Evolutionary conservation across 2,888 invertebrate genomes (phyloP).

Genomic region (Aproaerema taeniolella): DNA sequence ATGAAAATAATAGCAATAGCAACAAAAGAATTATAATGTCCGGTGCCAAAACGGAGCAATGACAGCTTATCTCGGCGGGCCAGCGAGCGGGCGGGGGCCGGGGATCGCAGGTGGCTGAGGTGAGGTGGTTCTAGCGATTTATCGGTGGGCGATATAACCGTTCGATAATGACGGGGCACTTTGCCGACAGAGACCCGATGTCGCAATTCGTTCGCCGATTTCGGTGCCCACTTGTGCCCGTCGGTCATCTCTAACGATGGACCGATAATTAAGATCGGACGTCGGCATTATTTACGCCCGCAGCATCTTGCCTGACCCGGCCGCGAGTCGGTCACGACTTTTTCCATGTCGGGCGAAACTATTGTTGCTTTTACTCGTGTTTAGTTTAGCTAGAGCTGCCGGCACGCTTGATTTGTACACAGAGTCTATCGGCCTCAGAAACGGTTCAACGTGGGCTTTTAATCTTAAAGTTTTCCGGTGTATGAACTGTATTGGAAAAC

Average conservation of each 20-base stretch:
- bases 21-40: conserved; percentile 71
- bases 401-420: conserved; percentile 31
- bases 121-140: conserved; percentile 68
- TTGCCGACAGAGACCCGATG: conserved; percentile 46
- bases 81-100: neutral
- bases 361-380: conserved; percentile 61
- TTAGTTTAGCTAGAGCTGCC: conserved; percentile 41
- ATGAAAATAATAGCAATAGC: conserved; percentile 61
- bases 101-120: conserved; percentile 61
- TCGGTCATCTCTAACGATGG: conserved; percentile 74
- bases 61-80: conserved; percentile 28
- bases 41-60: conserved; percentile 63
- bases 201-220: conserved; percentile 65
- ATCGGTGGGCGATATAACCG: conserved; percentile 59
- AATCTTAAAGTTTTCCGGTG: conserved; percentile 5
- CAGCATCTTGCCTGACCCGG: conserved; percentile 64
- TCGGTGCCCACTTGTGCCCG: conserved; percentile 48
- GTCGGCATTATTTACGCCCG: conserved; percentile 73
- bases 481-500: too few relatives aligned
- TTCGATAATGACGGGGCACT: conserved; percentile 52
- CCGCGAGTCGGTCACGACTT: conserved; percentile 68
- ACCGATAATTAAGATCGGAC: conserved; percentile 74
- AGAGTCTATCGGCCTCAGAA: conserved; percentile 18
- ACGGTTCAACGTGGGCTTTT: conserved; percentile 3
- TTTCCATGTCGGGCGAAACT: conserved; percentile 60